A percentile compares a stretch with the other conserved stretches of the same genome.
These are phyloP conservation scores for Dolomedes plantarius DNA, from an alignment of 2,888 invertebrate species.

Conservation along the genomic window DNA sequence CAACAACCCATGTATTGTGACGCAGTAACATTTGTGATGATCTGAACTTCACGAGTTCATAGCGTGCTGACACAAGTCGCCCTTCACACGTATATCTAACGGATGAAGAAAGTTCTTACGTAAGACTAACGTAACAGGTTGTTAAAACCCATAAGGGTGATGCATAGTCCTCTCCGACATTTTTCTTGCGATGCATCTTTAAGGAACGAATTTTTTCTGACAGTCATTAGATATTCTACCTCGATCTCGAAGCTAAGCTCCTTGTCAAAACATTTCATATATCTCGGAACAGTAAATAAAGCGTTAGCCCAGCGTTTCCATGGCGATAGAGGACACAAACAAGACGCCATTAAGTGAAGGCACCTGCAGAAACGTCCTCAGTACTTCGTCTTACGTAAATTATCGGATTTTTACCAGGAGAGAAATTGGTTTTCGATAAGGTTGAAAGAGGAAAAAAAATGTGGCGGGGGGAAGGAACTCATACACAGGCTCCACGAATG, in stretches of 20 bases:
- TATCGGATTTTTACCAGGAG: conserved; percentile 44
- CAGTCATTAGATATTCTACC: not conserved
- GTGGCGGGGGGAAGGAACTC: too few relatives aligned
- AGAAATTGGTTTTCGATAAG: conserved; percentile 65
- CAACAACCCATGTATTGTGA: too few relatives aligned
- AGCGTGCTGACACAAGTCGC: too few relatives aligned
- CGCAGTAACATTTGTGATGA: too few relatives aligned
- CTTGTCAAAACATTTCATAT: conserved; percentile 53
- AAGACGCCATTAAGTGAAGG: conserved; percentile 64
- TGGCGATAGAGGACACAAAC: conserved; percentile 63
- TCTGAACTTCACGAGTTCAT: too few relatives aligned
- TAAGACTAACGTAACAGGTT: too few relatives aligned
- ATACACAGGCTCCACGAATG: conserved; percentile 24
- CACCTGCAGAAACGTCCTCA: conserved; percentile 48
- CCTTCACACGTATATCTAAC: too few relatives aligned
- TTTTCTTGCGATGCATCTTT: too few relatives aligned
- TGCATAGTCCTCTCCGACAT: too few relatives aligned
- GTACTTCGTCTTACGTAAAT: conserved; percentile 62
- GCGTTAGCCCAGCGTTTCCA: conserved; percentile 24
- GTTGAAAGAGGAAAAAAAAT: conserved; percentile 11
- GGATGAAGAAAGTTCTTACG: too few relatives aligned
- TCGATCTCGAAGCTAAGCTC: conserved; percentile 2
- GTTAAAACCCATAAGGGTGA: too few relatives aligned
- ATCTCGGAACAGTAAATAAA: conserved; percentile 45
- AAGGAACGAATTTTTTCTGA: not conserved